Conservation (phyloP, 2,113 vertebrate species). For the Hemichromis elongatus region DNA sequence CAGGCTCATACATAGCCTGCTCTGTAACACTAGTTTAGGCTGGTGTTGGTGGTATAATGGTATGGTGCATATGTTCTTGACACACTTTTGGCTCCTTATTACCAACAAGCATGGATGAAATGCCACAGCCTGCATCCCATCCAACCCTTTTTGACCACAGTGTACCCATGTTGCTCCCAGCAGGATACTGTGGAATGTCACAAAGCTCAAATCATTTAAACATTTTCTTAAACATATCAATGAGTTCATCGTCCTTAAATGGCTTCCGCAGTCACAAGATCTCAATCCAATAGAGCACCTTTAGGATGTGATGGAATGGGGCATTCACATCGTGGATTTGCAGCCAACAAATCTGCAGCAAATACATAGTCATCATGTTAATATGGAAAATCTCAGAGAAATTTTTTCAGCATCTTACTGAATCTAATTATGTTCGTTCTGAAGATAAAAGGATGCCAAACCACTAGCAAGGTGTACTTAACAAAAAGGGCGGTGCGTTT, state of each 20-base stretch:
- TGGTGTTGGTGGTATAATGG: neutral
- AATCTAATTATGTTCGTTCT: neutral
- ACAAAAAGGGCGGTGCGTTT: neutral
- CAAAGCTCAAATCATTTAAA: neutral
- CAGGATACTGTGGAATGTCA: neutral
- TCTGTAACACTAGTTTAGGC: neutral
- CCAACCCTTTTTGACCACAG: neutral
- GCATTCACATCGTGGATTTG: neutral
- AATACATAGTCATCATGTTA: neutral
- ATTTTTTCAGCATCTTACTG: neutral
- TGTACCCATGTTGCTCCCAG: neutral
- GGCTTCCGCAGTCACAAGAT: neutral
- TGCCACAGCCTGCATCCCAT: neutral
- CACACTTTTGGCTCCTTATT: neutral
- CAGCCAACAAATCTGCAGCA: neutral
- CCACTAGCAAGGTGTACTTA: neutral
- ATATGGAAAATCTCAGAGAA: rapidly evolving
- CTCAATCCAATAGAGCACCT: neutral
- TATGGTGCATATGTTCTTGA: neutral
- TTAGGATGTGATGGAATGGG: neutral
- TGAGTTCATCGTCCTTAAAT: neutral
- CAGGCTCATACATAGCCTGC: neutral
- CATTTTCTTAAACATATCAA: rapidly evolving
- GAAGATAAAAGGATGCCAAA: neutral
- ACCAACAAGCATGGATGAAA: neutral